A percentile compares a stretch with the other conserved stretches of the same genome.
Evolutionary conservation across 2,113 vertebrate genomes (phyloP).

Genomic region (Erythrolamprus reginae): DNA sequence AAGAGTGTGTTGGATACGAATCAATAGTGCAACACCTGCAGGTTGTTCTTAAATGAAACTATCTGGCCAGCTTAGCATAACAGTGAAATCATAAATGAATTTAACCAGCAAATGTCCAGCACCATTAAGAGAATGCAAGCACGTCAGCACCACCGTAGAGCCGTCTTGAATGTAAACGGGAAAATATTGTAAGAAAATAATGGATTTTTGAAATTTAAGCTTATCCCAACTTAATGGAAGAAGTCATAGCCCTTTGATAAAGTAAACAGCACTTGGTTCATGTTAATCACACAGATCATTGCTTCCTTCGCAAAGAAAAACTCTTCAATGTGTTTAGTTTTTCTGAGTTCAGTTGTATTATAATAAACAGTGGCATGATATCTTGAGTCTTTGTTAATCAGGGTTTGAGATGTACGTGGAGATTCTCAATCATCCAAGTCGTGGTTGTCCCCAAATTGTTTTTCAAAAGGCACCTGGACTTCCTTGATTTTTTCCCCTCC

Average conservation of each 20-base stretch:
- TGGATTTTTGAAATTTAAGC: background rate
- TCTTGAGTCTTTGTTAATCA: background rate
- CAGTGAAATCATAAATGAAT: constrained; percentile 42
- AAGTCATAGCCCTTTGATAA: background rate
- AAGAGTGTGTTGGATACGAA: constrained; percentile 49
- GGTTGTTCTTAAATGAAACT: constrained; percentile 49
- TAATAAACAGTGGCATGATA: background rate
- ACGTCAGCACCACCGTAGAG: background rate
- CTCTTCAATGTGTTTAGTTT: background rate
- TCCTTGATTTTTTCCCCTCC: background rate
- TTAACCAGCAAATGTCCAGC: constrained; percentile 15
- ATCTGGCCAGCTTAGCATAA: constrained; percentile 37
- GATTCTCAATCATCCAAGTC: background rate
- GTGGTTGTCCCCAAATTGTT: background rate
- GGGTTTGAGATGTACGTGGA: background rate
- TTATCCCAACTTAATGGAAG: background rate
- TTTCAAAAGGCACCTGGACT: background rate
- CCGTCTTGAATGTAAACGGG: background rate
- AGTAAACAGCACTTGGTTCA: background rate
- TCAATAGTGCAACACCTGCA: constrained; percentile 62
- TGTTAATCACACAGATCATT: background rate
- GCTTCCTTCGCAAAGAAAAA: background rate
- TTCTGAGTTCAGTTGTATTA: background rate
- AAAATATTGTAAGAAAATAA: background rate
- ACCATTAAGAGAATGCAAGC: background rate